Evolutionary conservation across 2,888 invertebrate genomes (phyloP), one percentile per base, ranked within the genome.

Genomic region (Drosophila kanekoi): DNA sequence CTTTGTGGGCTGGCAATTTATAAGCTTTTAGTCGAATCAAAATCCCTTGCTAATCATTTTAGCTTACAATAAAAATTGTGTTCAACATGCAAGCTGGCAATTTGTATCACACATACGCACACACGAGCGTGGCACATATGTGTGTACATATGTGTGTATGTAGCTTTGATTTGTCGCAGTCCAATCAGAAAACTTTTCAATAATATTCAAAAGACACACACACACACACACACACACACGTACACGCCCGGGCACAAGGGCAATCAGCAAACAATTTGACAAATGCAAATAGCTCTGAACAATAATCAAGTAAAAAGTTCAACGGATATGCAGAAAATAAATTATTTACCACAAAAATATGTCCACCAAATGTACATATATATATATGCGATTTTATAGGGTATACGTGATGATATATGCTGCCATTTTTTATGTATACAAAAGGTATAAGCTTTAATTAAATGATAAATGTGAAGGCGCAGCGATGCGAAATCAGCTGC

Each of bases 211-310:
- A 56, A 37, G 44, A 59, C 57, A 54, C 33, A 62, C 48, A 44
- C 47, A 44, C 18, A 18, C 18, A 18, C 18, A 18, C 18, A 18
- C 18, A 18, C 18, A 18, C 18, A 18, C 18, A 18, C 18, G 2
- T 2, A 18, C 18, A 18, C 18, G 2, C 18, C n/a, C 14, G 59
- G 58, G n/a, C 48, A 67, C 62, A 41, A 57, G 49, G 54, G 73
- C 84, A 87, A 87, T 87, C 84, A 83, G 66, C 68, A 81, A 86
- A 86, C 83, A 82, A 72, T 76, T 86, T 66, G 83, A 65, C 83
- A 85, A 80, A 81, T 81, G 85, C 78, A 84, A 75, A 84, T 69
- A 78, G 45, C 43, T 20, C 32, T 13, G 13, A 69, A 58, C 43
- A 56, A 59, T 49, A 60, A 69, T 51, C 54, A 63, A 47, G 38